Evolutionary conservation across 2,113 vertebrate genomes (phyloP).

Genomic region (Puma concolor): DNA sequence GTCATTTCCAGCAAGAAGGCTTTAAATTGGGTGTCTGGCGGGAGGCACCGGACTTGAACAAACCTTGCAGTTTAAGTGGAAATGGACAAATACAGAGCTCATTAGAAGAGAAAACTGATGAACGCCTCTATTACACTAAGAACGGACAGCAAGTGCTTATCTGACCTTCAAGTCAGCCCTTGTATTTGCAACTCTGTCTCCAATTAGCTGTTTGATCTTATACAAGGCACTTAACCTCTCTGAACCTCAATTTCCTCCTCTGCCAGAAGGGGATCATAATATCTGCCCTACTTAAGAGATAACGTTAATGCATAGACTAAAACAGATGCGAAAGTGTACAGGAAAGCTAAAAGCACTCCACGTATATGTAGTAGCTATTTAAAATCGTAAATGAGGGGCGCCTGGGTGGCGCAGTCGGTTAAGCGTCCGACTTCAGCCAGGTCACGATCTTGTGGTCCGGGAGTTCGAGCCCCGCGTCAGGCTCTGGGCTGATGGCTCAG

Average conservation of each 20-base stretch:
- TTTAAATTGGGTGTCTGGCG: background rate
- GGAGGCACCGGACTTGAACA: background rate
- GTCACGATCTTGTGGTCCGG: too few relatives aligned
- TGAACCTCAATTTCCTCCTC: constrained; percentile 14
- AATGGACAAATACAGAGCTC: background rate
- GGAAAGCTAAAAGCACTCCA: background rate
- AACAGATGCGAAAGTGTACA: background rate
- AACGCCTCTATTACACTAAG: background rate
- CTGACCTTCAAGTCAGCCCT: background rate
- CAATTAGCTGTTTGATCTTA: constrained; percentile 6
- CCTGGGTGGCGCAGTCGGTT: too few relatives aligned
- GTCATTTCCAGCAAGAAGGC: background rate
- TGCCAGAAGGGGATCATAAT: background rate
- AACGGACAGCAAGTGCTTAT: background rate
- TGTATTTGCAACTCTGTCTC: background rate
- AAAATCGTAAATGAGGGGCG: background rate
- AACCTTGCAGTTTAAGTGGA: background rate
- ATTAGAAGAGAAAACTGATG: background rate
- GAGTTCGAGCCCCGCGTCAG: too few relatives aligned
- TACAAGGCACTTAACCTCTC: constrained; percentile 52
- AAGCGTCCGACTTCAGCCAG: too few relatives aligned
- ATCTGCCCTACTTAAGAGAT: background rate
- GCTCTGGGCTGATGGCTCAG: too few relatives aligned
- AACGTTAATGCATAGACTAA: constrained; percentile 31
- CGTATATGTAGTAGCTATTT: background rate